These are phyloP conservation scores for Hypolimnas misippus DNA, from an alignment of 2,888 invertebrate species.

Conservation along the genomic window DNA sequence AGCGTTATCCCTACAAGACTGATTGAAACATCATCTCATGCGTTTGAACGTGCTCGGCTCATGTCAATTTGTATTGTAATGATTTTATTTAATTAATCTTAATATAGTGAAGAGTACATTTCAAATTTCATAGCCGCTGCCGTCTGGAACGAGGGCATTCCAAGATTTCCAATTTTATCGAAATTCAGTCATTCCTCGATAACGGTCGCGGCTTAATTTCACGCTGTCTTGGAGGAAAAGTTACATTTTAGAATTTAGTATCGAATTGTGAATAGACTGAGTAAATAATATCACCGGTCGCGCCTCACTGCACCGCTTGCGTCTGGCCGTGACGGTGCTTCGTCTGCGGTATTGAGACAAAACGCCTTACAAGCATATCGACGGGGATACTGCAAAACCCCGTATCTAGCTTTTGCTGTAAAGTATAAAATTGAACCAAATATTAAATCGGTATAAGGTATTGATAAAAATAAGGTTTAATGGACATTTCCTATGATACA, in stretches of 20 bases:
- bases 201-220: conserved; percentile 5
- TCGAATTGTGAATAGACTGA: conserved; percentile 68
- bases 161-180: conserved; percentile 30
- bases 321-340: conserved; percentile 22
- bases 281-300: conserved; percentile 41
- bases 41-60: conserved; percentile 58
- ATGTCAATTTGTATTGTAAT: conserved; percentile 68
- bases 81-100: conserved; percentile 8
- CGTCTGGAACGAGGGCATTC: conserved; percentile 32
- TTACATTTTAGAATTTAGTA: conserved; percentile 53
- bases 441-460: too few species aligned
- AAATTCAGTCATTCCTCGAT: conserved; percentile 19
- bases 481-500: too few species aligned
- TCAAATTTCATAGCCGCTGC: conserved; percentile 11
- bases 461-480: too few species aligned
- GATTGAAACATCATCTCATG: conserved; percentile 74
- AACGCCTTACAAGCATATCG: too few species aligned
- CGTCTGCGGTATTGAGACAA: not conserved
- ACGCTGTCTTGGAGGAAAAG: conserved; percentile 17
- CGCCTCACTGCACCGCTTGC: conserved; percentile 27
- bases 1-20: conserved; percentile 71
- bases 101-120: conserved; percentile 5
- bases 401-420: too few species aligned
- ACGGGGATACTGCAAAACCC: too few species aligned
- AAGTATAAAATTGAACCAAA: too few species aligned